These are phyloP conservation scores for Prinia subflava DNA, from an alignment of 2,113 vertebrate genomes.

Conservation along the genomic window DNA sequence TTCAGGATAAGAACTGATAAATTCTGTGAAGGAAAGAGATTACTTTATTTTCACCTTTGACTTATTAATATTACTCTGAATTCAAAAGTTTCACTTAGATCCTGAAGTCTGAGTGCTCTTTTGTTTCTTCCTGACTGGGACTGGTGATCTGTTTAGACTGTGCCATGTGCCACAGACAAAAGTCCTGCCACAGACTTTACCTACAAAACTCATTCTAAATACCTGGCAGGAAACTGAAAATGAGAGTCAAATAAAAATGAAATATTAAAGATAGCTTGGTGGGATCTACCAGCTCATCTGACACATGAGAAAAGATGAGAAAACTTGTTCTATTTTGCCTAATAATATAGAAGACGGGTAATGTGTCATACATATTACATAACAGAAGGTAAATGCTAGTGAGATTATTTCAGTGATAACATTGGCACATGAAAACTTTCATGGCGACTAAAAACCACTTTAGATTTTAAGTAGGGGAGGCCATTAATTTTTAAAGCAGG, in stretches of 20 bases:
- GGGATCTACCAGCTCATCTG: not conserved
- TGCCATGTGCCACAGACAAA: not conserved
- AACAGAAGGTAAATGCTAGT: not conserved
- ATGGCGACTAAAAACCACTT: not conserved
- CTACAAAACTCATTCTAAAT: not conserved
- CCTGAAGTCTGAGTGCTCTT: not conserved
- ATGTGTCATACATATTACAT: not conserved
- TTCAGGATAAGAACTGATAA: not conserved
- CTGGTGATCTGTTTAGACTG: not conserved
- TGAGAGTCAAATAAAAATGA: not conserved
- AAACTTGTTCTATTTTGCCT: not conserved
- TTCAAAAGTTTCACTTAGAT: not conserved
- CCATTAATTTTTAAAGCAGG: not conserved
- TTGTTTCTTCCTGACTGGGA: not conserved
- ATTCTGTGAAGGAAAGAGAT: not conserved
- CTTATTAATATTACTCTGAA: not conserved
- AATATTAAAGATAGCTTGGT: not conserved
- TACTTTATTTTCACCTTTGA: not conserved
- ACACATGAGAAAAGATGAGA: not conserved
- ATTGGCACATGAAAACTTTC: not conserved
- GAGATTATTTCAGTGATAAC: not conserved
- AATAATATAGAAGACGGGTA: not conserved
- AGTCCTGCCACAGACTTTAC: not conserved
- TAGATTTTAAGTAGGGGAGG: not conserved
- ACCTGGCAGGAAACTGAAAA: not conserved